Percentiles rank a stretch among this genome's conserved stretches.
phyloP scores from a whole-genome alignment of 2,888 invertebrate genomes.

The Morpho deidamia region DNA sequence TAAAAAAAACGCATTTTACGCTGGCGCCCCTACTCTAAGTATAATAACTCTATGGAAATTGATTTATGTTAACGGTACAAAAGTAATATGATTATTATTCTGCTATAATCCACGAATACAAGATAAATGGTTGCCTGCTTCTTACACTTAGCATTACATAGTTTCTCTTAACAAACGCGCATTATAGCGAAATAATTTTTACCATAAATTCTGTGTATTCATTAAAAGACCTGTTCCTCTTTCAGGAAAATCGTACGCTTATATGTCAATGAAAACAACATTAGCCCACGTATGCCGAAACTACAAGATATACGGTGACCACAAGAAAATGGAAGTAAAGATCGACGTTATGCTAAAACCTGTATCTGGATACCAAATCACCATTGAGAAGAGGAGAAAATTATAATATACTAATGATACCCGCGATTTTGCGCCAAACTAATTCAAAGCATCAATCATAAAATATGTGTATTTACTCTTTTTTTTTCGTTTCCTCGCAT shows the following conservation, averaged over 20 bases:
- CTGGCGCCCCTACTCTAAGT: too few species aligned
- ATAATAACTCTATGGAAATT: too few species aligned
- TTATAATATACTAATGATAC: conserved; percentile 41
- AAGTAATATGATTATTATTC: too few species aligned
- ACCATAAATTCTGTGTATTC: neutral
- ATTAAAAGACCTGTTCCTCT: neutral
- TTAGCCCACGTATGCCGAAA: conserved; percentile 43
- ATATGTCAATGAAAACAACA: conserved; percentile 54
- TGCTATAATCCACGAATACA: too few species aligned
- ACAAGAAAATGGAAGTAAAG: conserved; percentile 39
- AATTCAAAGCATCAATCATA: conserved; percentile 56
- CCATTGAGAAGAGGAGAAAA: conserved; percentile 34
- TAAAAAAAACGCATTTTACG: too few species aligned
- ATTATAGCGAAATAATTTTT: neutral
- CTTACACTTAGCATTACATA: neutral
- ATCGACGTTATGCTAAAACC: conserved; percentile 51
- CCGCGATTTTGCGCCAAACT: conserved; percentile 49
- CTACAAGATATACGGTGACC: conserved; percentile 42
- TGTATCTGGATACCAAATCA: conserved; percentile 38
- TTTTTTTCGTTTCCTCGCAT: too few species aligned
- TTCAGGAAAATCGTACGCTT: conserved; percentile 52
- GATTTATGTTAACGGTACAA: too few species aligned
- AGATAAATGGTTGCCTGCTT: neutral
- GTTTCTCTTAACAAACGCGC: neutral
- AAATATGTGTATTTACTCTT: neutral